phyloP scores from a whole-genome alignment of 2,888 invertebrate genomes.

The Apantesis nais region DNA sequence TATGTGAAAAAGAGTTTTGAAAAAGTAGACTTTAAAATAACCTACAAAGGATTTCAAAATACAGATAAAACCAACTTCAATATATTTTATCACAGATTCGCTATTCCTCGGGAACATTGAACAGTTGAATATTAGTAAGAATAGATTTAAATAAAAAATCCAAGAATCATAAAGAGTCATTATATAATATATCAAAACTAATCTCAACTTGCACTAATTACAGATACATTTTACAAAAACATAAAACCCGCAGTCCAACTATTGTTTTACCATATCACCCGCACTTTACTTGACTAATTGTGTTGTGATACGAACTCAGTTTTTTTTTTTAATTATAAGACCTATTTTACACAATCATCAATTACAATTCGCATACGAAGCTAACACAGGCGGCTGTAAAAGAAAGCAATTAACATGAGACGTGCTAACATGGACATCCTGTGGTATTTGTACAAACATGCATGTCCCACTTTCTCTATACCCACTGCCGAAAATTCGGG shows the following conservation, averaged over 20 bases:
- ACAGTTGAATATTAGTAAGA: too few species aligned
- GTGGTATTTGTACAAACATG: constrained; percentile 37
- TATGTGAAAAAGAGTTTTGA: too few species aligned
- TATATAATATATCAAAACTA: too few species aligned
- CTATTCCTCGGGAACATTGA: too few species aligned
- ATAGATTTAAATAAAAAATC: too few species aligned
- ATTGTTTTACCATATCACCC: background rate
- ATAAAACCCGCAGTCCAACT: background rate
- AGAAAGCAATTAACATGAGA: constrained; percentile 47
- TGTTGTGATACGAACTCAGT: background rate
- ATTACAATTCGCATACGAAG: constrained; percentile 7
- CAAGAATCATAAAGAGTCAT: too few species aligned
- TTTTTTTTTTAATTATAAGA: background rate
- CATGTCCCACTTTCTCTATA: constrained; percentile 44
- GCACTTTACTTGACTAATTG: background rate
- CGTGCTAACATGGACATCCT: constrained; percentile 42
- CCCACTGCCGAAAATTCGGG: constrained; percentile 5
- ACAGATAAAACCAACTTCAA: too few species aligned
- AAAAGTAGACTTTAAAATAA: background rate
- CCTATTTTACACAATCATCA: background rate
- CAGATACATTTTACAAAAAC: too few species aligned
- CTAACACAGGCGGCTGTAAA: constrained; percentile 27
- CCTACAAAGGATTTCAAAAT: too few species aligned
- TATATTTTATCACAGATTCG: too few species aligned
- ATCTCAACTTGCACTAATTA: too few species aligned